Percentiles rank a stretch among this genome's conserved stretches.
Evolutionary conservation across 2,113 vertebrate genomes (phyloP).

Genomic region (Setophaga petechia): DNA sequence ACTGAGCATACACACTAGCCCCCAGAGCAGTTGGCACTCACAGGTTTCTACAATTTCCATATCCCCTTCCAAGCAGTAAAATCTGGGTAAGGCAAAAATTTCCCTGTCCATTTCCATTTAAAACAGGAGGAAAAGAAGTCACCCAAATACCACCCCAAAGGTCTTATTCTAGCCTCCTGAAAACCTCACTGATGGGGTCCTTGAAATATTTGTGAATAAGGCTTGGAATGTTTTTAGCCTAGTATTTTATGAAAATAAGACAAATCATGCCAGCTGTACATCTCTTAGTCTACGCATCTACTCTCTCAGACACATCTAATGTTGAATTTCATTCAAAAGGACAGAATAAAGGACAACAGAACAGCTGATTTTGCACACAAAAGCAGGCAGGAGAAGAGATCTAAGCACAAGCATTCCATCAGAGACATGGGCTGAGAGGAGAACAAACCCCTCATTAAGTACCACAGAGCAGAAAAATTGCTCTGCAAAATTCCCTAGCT

Average conservation of each 20-base stretch:
- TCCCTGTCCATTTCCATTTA: background rate
- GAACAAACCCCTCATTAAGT: background rate
- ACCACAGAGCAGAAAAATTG: background rate
- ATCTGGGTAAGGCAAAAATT: background rate
- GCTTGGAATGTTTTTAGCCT: background rate
- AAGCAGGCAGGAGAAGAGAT: background rate
- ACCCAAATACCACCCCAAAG: background rate
- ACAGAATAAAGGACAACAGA: background rate
- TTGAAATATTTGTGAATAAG: background rate
- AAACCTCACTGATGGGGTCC: background rate
- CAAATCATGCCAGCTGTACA: background rate
- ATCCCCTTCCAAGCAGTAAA: background rate
- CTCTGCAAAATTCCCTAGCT: background rate
- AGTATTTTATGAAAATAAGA: background rate
- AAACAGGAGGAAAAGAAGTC: background rate
- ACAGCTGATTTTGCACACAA: background rate
- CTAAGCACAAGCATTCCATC: background rate
- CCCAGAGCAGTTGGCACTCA: background rate
- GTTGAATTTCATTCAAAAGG: background rate
- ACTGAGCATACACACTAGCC: background rate
- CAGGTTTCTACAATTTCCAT: background rate
- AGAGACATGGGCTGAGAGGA: background rate
- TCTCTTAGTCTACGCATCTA: background rate
- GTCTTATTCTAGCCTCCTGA: background rate
- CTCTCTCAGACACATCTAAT: background rate